Conservation (phyloP, 2,113 vertebrate genomes). For the Passer montanus region DNA sequence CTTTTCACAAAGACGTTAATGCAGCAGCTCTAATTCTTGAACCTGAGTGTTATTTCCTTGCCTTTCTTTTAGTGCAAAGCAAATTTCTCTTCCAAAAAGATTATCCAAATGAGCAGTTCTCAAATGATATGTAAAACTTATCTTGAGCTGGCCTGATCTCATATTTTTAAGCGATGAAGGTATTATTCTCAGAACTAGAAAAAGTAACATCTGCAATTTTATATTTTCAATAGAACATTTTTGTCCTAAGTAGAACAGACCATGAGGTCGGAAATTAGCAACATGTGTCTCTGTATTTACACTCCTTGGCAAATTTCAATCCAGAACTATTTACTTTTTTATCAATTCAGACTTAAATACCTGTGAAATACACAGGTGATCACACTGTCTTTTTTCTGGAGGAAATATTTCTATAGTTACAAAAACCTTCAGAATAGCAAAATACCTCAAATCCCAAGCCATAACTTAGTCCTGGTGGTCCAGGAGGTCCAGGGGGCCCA, state of each 20-base stretch:
- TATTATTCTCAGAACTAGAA: neutral
- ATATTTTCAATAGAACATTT: neutral
- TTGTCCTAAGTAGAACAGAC: neutral
- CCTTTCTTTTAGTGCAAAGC: neutral
- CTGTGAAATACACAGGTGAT: neutral
- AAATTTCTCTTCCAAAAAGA: neutral
- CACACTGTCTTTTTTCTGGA: neutral
- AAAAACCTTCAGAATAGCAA: neutral
- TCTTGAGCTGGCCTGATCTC: neutral
- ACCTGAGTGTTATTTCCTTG: neutral
- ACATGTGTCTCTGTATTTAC: neutral
- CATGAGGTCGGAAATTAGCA: neutral
- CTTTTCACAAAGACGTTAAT: neutral
- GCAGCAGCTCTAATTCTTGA: neutral
- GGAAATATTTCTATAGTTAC: neutral
- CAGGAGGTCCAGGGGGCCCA: conserved; percentile 77
- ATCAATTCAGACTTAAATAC: neutral
- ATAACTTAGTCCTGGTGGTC: conserved; percentile 66
- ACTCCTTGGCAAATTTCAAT: neutral
- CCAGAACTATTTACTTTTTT: neutral
- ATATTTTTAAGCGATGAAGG: neutral
- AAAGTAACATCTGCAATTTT: neutral
- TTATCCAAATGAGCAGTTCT: neutral
- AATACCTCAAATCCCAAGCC: conserved; percentile 82
- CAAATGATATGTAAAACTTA: neutral